phyloP scores from a whole-genome alignment of 2,113 vertebrate genomes.

The Coptodon rendalli region DNA sequence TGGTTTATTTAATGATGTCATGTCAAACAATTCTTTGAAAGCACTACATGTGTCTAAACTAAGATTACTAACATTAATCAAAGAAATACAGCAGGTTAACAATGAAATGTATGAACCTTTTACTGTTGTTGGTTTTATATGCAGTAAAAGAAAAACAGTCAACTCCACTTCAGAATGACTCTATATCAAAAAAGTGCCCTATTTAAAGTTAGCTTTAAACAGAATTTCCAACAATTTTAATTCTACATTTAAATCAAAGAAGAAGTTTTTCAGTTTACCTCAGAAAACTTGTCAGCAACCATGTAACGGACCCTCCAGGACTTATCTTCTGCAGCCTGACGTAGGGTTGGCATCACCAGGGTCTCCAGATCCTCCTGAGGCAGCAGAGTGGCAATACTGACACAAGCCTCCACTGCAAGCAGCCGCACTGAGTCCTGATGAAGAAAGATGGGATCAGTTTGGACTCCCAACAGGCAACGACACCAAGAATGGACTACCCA shows the following conservation, averaged over 20 bases:
- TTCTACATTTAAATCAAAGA: not conserved
- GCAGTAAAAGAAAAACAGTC: not conserved
- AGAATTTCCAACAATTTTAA: not conserved
- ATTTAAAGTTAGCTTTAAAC: not conserved
- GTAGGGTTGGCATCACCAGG: conserved; percentile 83
- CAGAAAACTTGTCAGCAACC: conserved; percentile 91
- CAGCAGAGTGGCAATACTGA: conserved; percentile 82
- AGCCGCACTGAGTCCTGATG: conserved; percentile 82
- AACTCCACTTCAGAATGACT: not conserved
- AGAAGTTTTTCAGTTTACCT: conserved; percentile 58
- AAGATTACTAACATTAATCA: not conserved
- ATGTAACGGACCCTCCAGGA: conserved; percentile 92
- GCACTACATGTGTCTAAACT: not conserved
- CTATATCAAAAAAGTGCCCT: not conserved
- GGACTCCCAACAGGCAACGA: not conserved
- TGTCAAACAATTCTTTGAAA: not conserved
- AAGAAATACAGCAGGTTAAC: not conserved
- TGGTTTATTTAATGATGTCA: not conserved
- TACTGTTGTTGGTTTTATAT: not conserved
- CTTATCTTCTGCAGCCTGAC: conserved; percentile 87
- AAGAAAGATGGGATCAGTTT: not conserved
- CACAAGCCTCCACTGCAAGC: conserved; percentile 84
- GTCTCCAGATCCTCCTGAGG: conserved; percentile 83
- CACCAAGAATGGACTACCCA: not conserved
- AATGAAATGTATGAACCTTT: not conserved